Evolutionary conservation across 2,888 invertebrate species (phyloP).

Genomic region (Hypselothyrea guttata): DNA sequence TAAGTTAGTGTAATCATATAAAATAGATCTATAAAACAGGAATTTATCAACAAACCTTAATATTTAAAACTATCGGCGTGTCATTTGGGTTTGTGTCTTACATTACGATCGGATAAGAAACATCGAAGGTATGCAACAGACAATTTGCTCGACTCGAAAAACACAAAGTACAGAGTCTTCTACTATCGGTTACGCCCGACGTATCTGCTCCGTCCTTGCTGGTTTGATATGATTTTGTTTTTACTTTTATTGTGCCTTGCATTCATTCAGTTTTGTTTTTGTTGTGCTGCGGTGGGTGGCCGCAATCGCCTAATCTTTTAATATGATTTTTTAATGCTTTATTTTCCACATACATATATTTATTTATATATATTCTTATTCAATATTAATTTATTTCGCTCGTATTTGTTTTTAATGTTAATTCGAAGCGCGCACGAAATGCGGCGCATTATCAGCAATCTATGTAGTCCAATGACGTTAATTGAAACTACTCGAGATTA

Average conservation of each 20-base stretch:
- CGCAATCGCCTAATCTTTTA: slow-evolving; percentile 48
- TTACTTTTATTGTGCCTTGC: slow-evolving; percentile 4
- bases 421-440: slow-evolving; percentile 47
- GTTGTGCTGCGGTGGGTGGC: slow-evolving; percentile 44
- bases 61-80: too few species aligned
- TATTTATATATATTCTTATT: too few species aligned
- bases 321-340: slow-evolving; percentile 37
- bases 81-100: too few species aligned
- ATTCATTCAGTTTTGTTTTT: slow-evolving; percentile 7
- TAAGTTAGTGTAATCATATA: too few species aligned
- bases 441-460: slow-evolving; percentile 63
- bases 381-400: slow-evolving; percentile 15
- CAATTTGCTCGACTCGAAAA: too few species aligned
- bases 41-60: too few species aligned
- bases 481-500: slow-evolving; percentile 76
- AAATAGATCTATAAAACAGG: too few species aligned
- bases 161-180: too few species aligned
- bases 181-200: too few species aligned
- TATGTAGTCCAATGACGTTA: slow-evolving; percentile 77
- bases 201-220: too few species aligned
- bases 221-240: slow-evolving; percentile 21
- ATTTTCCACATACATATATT: slow-evolving; percentile 22
- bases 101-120: too few species aligned
- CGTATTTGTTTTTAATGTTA: slow-evolving; percentile 46
- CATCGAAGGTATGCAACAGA: too few species aligned